Evolutionary conservation across 37 sponge, comb jelly and placozoan genomes (phyloP).

Genomic region (Lycopodina hypogea): DNA sequence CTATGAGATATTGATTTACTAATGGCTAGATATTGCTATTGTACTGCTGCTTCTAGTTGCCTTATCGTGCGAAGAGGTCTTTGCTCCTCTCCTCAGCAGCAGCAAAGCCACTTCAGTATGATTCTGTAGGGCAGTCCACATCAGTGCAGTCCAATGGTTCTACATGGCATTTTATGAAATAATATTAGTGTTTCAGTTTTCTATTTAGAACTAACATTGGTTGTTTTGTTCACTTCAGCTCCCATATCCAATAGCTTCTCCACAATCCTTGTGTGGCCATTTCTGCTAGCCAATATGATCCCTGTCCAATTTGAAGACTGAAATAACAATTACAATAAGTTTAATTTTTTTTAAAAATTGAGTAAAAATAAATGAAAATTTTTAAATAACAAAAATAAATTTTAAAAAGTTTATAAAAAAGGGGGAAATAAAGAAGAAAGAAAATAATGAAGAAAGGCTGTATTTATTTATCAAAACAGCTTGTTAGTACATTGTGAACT

Average conservation of each 20-base stretch:
- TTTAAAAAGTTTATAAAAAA: too few relatives aligned
- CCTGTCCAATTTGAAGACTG: conserved; percentile 4
- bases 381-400: background rate
- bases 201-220: background rate
- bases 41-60: background rate
- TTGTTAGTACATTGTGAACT: too few relatives aligned
- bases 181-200: background rate
- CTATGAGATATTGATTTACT: background rate
- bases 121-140: conserved; percentile 2
- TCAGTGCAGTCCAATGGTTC: background rate
- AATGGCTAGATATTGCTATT: background rate
- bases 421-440: too few relatives aligned
- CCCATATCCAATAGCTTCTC: background rate
- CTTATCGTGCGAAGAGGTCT: background rate
- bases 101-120: background rate
- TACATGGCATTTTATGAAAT: background rate
- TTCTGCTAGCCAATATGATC: conserved; percentile 6
- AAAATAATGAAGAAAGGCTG: too few relatives aligned
- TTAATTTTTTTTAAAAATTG: background rate
- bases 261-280: background rate
- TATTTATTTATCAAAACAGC: too few relatives aligned
- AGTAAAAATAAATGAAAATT: background rate
- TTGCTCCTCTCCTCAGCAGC: conserved; percentile 5
- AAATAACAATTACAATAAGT: background rate
- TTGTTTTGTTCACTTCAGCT: conserved; percentile 1